Percentiles rank a stretch among this genome's conserved stretches.
These are phyloP conservation scores for Vulpes lagopus DNA, from an alignment of 2,113 vertebrate genomes.

Conservation along the genomic window DNA sequence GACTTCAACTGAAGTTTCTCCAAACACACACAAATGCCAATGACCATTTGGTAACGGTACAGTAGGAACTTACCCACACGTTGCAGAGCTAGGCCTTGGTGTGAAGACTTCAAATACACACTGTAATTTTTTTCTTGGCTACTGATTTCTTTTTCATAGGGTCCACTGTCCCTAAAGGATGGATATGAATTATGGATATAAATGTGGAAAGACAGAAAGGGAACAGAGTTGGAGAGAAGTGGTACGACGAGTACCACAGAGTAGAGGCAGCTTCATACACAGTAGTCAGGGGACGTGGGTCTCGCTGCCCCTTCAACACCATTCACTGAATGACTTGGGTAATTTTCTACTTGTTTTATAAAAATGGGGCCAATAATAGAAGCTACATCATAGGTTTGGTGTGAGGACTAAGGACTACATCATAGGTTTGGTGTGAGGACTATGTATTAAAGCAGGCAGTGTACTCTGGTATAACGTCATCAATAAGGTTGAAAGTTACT, in stretches of 20 bases:
- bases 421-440: neutral
- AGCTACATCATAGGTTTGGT: neutral
- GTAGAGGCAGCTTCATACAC: neutral
- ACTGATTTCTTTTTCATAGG: neutral
- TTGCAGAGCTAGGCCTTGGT: neutral
- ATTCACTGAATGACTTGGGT: neutral
- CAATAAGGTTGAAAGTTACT: neutral
- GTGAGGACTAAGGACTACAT: neutral
- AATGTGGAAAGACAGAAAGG: neutral
- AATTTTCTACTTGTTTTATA: neutral
- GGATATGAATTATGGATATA: neutral
- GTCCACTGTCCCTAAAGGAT: neutral
- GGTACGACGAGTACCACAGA: neutral
- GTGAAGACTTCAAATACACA: neutral
- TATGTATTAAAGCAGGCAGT: neutral
- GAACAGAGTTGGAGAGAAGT: neutral
- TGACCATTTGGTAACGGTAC: neutral
- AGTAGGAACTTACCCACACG: neutral
- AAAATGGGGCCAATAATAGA: neutral
- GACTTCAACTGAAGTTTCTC: neutral
- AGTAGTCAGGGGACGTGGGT: neutral
- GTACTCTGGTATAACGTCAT: neutral
- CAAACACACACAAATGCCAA: neutral
- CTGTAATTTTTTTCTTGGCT: neutral
- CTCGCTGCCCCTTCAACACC: neutral